Conservation (phyloP, 2,113 vertebrate species). For the Regulus satrapa region DNA sequence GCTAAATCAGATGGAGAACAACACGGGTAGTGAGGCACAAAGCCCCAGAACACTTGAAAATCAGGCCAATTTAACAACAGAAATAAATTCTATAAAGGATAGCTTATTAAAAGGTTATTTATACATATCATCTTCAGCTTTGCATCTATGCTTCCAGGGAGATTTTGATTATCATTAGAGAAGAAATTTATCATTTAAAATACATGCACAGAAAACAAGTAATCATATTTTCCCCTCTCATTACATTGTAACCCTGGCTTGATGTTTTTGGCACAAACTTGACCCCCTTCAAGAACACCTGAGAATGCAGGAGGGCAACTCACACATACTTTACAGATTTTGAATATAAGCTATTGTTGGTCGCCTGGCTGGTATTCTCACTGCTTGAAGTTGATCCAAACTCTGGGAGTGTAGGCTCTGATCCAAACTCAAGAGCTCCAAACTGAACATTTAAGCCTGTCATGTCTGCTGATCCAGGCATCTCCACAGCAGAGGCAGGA, state of each 20-base stretch:
- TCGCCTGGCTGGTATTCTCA: constrained; percentile 72
- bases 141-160: fast-evolving
- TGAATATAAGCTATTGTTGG: constrained; percentile 86
- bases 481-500: constrained; percentile 92
- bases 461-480: constrained; percentile 91
- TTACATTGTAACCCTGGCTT: background rate
- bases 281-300: background rate
- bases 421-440: constrained; percentile 93
- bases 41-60: background rate
- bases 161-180: background rate
- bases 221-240: background rate
- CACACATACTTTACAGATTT: constrained; percentile 83
- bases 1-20: background rate
- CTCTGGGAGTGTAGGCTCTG: constrained; percentile 83
- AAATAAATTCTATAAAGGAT: background rate
- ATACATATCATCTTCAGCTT: background rate
- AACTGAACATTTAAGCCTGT: constrained; percentile 94
- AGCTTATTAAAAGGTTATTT: background rate
- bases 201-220: background rate
- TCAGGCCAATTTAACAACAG: background rate
- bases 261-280: background rate
- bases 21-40: background rate
- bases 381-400: constrained; percentile 81
- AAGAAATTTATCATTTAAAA: background rate
- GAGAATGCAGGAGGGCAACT: background rate